Conservation (phyloP, 2,888 invertebrate genomes). For the Pollenia amentaria region DNA sequence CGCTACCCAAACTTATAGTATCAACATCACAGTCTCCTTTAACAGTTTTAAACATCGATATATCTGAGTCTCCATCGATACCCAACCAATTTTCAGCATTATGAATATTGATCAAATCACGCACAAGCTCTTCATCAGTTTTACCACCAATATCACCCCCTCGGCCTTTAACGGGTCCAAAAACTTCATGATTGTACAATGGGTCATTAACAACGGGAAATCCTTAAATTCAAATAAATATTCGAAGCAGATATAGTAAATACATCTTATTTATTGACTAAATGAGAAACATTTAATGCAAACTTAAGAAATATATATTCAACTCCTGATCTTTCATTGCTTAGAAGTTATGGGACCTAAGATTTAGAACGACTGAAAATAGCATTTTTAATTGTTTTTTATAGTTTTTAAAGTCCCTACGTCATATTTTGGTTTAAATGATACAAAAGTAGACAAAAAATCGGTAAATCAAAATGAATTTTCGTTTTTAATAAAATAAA, state of each 20-base stretch:
- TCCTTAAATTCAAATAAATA: conserved; percentile 85
- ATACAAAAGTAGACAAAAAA: too few species aligned
- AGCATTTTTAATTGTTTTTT: too few species aligned
- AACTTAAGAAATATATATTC: neutral
- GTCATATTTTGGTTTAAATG: too few species aligned
- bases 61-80: conserved; percentile 94
- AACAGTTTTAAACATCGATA: conserved; percentile 91
- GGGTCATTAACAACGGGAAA: conserved; percentile 99
- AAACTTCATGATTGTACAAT: conserved; percentile 97
- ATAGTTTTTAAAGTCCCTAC: too few species aligned
- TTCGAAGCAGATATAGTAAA: neutral
- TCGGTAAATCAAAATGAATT: too few species aligned
- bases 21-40: conserved; percentile 89
- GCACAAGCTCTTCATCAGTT: conserved; percentile 94
- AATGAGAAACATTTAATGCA: too few species aligned
- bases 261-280: too few species aligned
- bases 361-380: too few species aligned
- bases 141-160: conserved; percentile 95
- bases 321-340: neutral
- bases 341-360: too few species aligned
- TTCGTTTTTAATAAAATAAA: too few species aligned
- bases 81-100: conserved; percentile 98
- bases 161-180: conserved; percentile 96
- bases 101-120: conserved; percentile 95
- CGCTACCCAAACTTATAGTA: conserved; percentile 78